Evolutionary conservation across 2,113 vertebrate genomes (phyloP), one percentile per base, ranked within the genome.

Genomic region (Carlito syrichta): DNA sequence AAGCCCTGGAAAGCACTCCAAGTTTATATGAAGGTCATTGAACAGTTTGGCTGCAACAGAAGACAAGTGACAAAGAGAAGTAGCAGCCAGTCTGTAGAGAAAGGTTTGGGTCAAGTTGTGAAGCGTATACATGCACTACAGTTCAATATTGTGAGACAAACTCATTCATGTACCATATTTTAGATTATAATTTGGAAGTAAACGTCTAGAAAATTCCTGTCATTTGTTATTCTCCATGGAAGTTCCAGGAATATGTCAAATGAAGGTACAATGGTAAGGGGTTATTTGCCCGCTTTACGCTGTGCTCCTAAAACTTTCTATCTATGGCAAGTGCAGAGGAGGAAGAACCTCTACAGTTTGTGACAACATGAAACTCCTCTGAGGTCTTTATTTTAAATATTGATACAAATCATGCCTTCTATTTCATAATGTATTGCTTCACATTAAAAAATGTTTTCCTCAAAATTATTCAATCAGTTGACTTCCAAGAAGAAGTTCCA

Each of bases 401-500:
- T 63, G 38, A 7, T 77, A 38, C 16, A 91, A 43, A 85, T 43
- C n/a, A 3, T 38, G 27, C 30, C 35, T 66, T 86, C 48, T 32
- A 1, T 45, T 86, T 89, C 17, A 78, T 77, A 48, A 88, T 73
- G 76, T 69, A 74, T 43, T 60, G 14, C 56, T 74, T 62, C 3
- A 22, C 27, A 60, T 40, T 78, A n/a, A 56, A 82, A 71, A 23
- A 58, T 54, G 8, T 27, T 74, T 86, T 68, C n/a, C 76, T 12
- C 4, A 23, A 84, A 78, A 69, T 4, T 27, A 87, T 74, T 68
- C 58, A 50, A 54, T 52, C 50, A 23, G 50, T 25, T 73, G 43
- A 69, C 76, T 92, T 81, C 60, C 27, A 30, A 17, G 66, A 89
- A 97, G 50, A 82, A n/a, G 17, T n/a, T 60, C 7, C 71, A 62